Evolutionary conservation across 2,888 invertebrate species (phyloP).

Genomic region (Iselma pallidipennis): DNA sequence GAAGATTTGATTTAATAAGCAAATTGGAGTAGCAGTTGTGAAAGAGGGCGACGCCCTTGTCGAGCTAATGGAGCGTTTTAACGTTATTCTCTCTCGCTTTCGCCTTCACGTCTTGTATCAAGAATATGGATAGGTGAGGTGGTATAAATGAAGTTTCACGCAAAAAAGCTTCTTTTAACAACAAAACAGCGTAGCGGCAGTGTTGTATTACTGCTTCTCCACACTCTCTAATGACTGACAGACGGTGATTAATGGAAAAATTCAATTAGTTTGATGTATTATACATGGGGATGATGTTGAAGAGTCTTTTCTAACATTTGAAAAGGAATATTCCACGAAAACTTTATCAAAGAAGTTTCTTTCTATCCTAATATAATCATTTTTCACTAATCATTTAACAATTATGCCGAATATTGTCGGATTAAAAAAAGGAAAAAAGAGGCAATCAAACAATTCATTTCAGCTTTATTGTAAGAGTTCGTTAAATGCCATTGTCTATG

Average conservation of each 20-base stretch:
- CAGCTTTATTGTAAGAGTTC: background rate
- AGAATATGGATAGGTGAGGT: too few species aligned
- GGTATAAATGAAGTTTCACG: slow-evolving; percentile 9
- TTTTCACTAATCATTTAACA: too few species aligned
- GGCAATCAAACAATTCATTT: background rate
- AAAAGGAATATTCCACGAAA: background rate
- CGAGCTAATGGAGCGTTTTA: slow-evolving; percentile 21
- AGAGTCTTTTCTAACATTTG: background rate
- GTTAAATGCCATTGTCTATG: background rate
- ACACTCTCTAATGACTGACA: slow-evolving; percentile 32
- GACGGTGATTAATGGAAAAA: slow-evolving; percentile 44
- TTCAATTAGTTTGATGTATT: slow-evolving; percentile 40
- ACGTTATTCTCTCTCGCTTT: slow-evolving; percentile 9
- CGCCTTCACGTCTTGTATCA: background rate
- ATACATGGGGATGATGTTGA: slow-evolving; percentile 13
- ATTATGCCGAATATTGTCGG: background rate
- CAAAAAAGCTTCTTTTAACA: slow-evolving; percentile 26
- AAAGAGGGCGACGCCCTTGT: slow-evolving; percentile 33
- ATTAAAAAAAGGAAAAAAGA: background rate
- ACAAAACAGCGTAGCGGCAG: slow-evolving; percentile 30
- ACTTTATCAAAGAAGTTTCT: too few species aligned
- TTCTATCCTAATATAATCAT: too few species aligned
- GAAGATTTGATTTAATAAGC: slow-evolving; percentile 35
- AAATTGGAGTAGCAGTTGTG: slow-evolving; percentile 20
- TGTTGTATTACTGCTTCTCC: slow-evolving; percentile 16